Percentiles rank a stretch among this genome's conserved stretches.
Evolutionary conservation across 2,113 vertebrate genomes (phyloP).

Genomic region (Gasterosteus nipponicus): DNA sequence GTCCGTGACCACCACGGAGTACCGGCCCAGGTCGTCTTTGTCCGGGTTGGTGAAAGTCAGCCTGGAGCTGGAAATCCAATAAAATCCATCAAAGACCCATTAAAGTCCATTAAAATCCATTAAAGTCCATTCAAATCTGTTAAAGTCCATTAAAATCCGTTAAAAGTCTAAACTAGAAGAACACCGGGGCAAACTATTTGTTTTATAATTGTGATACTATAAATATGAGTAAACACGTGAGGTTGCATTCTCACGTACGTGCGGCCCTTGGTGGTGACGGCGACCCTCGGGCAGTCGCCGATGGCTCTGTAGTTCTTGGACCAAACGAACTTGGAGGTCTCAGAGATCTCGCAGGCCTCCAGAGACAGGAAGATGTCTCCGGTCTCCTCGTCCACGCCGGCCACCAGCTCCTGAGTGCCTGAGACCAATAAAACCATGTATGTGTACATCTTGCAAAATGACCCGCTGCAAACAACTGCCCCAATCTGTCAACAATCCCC

Average conservation of each 20-base stretch:
- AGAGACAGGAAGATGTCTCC: conserved; percentile 93
- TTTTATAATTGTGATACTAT: no score
- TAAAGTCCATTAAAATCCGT: not conserved
- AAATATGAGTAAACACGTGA: no score
- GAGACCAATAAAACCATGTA: not conserved
- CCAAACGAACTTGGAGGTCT: conserved; percentile 91
- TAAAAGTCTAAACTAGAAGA: no score
- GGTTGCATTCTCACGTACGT: conserved; percentile 72
- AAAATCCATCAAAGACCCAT: not conserved
- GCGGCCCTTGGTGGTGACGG: conserved; percentile 80
- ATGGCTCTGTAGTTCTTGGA: conserved; percentile 92
- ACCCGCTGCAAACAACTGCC: not conserved
- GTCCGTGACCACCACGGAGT: conserved; percentile 91
- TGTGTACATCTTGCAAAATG: no score
- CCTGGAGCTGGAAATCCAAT: conserved; percentile 83
- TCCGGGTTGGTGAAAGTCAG: conserved; percentile 90
- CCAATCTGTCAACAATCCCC: no score
- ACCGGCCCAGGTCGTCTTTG: conserved; percentile 89
- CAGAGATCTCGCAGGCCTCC: conserved; percentile 89
- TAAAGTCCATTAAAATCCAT: not conserved
- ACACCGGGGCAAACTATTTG: no score
- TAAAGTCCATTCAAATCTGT: not conserved
- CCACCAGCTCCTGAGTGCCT: conserved; percentile 91
- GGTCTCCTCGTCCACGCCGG: conserved; percentile 89
- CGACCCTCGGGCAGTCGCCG: conserved; percentile 79